phyloP scores from a whole-genome alignment of 1,140 invertebrate genomes.

The Rhyzopertha dominica region DNA sequence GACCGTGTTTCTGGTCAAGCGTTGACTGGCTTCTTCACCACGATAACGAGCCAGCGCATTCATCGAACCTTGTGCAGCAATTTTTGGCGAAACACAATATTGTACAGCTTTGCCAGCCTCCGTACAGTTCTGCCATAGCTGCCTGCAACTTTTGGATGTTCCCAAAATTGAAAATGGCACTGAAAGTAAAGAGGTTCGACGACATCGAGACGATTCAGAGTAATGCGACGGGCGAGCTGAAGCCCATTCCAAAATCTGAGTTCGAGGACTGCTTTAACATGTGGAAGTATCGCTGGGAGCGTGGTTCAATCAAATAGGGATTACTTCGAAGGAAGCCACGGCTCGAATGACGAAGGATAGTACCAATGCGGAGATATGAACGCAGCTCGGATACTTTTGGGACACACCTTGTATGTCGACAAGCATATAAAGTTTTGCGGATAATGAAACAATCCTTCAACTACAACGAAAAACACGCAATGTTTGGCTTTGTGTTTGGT shows the following conservation, averaged over 20 bases:
- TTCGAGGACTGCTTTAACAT: constrained; percentile 21
- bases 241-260: constrained; percentile 25
- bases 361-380: neutral
- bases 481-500: no score
- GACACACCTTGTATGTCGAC: constrained; percentile 7
- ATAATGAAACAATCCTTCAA: no score
- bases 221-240: constrained; percentile 18
- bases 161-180: constrained; percentile 26
- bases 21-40: no score
- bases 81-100: constrained; percentile 1
- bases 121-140: constrained; percentile 35
- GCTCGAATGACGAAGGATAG: neutral
- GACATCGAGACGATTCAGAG: constrained; percentile 20
- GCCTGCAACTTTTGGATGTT: constrained; percentile 33
- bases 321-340: constrained; percentile 1
- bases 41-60: no score
- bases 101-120: constrained; percentile 21
- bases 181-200: constrained; percentile 19
- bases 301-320: constrained; percentile 7
- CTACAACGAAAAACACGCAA: no score
- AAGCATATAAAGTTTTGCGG: no score
- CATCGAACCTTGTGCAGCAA: constrained; percentile 2
- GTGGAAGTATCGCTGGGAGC: constrained; percentile 21
- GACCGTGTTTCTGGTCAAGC: constrained; percentile 1
- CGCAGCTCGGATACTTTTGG: constrained; percentile 4